Percentiles rank a stretch among this genome's conserved stretches.
phyloP scores from a whole-genome alignment of 2,888 invertebrate genomes.

The Pammene aurita region DNA sequence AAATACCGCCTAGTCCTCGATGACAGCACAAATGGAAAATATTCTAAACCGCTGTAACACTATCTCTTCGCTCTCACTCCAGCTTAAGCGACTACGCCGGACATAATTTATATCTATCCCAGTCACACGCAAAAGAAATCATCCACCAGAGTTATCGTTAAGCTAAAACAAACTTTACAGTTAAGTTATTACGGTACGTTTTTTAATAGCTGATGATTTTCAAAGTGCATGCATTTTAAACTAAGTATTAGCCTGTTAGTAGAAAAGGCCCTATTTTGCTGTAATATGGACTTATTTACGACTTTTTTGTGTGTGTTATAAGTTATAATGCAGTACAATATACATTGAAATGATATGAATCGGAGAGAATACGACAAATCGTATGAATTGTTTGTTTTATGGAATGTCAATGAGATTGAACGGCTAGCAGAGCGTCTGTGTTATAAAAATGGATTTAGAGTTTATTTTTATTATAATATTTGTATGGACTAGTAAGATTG shows the following conservation, averaged over 20 bases:
- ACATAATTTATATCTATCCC: slow-evolving; percentile 43
- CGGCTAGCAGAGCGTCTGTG: not conserved
- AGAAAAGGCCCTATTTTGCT: not conserved
- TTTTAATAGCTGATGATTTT: not conserved
- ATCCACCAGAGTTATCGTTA: slow-evolving; percentile 11
- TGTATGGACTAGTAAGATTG: no score
- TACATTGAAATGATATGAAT: slow-evolving; percentile 42
- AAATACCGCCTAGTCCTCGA: slow-evolving; percentile 36
- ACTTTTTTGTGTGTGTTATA: no score
- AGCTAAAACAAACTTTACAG: slow-evolving; percentile 17
- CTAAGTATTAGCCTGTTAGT: not conserved
- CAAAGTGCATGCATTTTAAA: slow-evolving; percentile 44
- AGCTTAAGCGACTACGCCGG: slow-evolving; percentile 43
- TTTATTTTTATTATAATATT: no score
- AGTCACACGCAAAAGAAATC: slow-evolving; percentile 30
- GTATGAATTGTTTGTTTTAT: slow-evolving; percentile 27
- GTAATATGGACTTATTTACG: not conserved
- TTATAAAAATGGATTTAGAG: not conserved
- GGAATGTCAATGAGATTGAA: slow-evolving; percentile 12
- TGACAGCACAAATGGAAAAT: slow-evolving; percentile 42
- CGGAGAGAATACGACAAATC: slow-evolving; percentile 42
- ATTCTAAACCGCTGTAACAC: slow-evolving; percentile 42
- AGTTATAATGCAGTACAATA: no score
- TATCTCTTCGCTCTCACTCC: slow-evolving; percentile 43
- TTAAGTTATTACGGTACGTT: not conserved